phyloP scores from a whole-genome alignment of 2,888 invertebrate species.

The Exocentrus adspersus region DNA sequence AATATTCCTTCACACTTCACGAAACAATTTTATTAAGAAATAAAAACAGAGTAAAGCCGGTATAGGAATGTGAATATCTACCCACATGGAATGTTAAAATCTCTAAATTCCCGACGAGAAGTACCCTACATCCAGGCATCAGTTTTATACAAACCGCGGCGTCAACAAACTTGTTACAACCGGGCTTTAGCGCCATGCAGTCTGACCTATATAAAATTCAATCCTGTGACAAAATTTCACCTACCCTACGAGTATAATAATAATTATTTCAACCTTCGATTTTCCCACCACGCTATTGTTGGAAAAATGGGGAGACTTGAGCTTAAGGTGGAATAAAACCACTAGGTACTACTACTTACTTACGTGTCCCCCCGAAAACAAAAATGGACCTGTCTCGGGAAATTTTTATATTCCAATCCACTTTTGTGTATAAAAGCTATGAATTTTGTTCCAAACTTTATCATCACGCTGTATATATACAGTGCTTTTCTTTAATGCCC shows the following conservation, averaged over 20 bases:
- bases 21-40: constrained; percentile 3
- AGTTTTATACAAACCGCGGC: neutral
- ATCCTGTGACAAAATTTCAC: neutral
- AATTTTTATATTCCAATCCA: no score
- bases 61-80: constrained; percentile 1
- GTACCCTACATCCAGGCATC: neutral
- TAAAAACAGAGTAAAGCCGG: neutral
- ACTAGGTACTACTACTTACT: no score
- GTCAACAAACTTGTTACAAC: neutral
- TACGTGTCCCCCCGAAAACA: no score
- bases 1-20: constrained; percentile 1
- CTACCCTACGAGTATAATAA: no score
- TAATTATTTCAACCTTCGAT: neutral
- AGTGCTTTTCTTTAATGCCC: no score
- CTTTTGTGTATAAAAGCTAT: no score
- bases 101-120: neutral
- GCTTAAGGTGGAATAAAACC: no score
- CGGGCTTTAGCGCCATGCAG: neutral
- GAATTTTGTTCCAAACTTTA: no score
- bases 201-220: neutral
- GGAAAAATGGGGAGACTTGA: neutral
- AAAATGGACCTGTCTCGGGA: no score
- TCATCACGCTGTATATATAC: no score
- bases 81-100: neutral
- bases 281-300: neutral